Percentiles rank a stretch among this genome's conserved stretches.
Evolutionary conservation across 2,113 vertebrate species (phyloP).

Genomic region (Rafetus swinhoei): DNA sequence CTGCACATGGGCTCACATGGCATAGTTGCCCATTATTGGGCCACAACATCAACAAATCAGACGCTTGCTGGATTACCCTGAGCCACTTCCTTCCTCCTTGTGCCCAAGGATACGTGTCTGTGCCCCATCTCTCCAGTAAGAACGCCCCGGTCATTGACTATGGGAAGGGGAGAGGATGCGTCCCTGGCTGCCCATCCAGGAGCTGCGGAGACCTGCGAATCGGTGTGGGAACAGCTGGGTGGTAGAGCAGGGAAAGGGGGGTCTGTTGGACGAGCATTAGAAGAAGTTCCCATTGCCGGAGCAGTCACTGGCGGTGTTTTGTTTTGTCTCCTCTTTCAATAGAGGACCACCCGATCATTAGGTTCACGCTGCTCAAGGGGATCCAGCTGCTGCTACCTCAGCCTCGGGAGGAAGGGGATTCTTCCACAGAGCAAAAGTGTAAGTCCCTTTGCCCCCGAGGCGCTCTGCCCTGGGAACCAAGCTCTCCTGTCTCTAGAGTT

Average conservation of each 20-base stretch:
- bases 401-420: background rate
- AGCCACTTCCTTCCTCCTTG: background rate
- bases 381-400: slow-evolving; percentile 61
- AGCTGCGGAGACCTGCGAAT: background rate
- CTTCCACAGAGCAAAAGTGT: slow-evolving; percentile 29
- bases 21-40: too few relatives aligned
- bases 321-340: background rate
- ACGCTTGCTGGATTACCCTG: background rate
- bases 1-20: too few relatives aligned
- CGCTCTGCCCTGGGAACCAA: background rate
- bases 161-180: background rate
- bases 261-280: background rate
- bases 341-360: slow-evolving; percentile 51
- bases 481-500: background rate
- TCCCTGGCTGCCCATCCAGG: background rate
- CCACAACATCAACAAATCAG: background rate
- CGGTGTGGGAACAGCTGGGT: background rate
- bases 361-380: slow-evolving; percentile 59
- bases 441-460: background rate
- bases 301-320: background rate
- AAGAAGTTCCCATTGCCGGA: background rate
- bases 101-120: background rate
- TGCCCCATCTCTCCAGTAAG: background rate
- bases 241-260: background rate
- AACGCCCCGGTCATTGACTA: background rate